phyloP scores from a whole-genome alignment of 2,888 invertebrate species.

The Colostygia pectinataria region DNA sequence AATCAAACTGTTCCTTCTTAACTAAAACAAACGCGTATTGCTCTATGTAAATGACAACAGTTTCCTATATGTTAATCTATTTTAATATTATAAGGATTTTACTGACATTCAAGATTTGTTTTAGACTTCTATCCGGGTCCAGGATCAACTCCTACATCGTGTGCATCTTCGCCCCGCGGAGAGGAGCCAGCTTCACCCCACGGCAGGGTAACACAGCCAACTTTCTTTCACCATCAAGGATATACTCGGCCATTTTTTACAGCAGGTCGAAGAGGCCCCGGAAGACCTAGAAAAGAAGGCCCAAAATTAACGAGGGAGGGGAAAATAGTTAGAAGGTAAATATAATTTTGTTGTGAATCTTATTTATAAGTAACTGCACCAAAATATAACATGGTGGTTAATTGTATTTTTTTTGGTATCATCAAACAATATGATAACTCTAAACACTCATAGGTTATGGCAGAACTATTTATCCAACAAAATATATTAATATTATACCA shows the following conservation, averaged over 20 bases:
- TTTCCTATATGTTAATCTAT: no score
- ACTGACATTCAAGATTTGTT: conserved; percentile 8
- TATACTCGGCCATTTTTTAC: conserved; percentile 75
- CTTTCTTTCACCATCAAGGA: conserved; percentile 73
- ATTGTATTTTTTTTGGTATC: no score
- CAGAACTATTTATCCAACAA: no score
- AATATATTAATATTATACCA: no score
- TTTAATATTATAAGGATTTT: no score
- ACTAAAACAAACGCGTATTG: no score
- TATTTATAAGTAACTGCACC: no score
- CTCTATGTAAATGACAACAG: no score
- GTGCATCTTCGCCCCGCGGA: conserved; percentile 84
- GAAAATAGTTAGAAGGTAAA: conserved; percentile 76
- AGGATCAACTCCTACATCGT: conserved; percentile 85
- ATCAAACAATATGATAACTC: no score
- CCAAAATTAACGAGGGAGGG: conserved; percentile 77
- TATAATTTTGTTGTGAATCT: no score
- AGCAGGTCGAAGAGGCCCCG: conserved; percentile 88
- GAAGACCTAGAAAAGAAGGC: conserved; percentile 90
- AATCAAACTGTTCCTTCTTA: neutral
- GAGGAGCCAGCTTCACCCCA: conserved; percentile 85
- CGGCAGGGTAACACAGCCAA: conserved; percentile 60
- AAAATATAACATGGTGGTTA: no score
- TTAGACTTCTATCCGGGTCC: conserved; percentile 83
- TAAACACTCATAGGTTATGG: no score